phyloP scores from a whole-genome alignment of 2,113 vertebrate species.

The Microtus richardsoni region DNA sequence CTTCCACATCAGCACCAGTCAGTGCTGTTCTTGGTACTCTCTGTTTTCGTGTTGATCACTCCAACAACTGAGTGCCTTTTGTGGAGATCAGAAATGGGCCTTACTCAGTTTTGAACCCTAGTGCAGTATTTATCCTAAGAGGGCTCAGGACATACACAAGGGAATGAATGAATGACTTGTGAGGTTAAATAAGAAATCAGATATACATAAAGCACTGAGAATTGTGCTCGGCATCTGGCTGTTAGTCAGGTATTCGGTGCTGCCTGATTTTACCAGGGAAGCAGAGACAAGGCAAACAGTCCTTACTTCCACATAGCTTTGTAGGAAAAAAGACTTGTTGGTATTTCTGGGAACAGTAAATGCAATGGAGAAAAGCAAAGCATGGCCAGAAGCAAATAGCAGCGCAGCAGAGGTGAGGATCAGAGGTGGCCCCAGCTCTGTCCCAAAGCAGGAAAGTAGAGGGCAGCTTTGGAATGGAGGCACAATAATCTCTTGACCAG shows the following conservation, averaged over 20 bases:
- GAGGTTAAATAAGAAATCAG: neutral
- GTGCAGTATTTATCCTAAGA: neutral
- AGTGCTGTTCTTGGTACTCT: neutral
- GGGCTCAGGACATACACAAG: neutral
- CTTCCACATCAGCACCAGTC: neutral
- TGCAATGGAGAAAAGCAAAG: neutral
- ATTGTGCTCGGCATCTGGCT: neutral
- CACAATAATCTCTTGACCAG: neutral
- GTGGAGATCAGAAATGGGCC: neutral
- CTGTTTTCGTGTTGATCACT: neutral
- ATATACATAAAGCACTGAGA: neutral
- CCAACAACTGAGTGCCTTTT: neutral
- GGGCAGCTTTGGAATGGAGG: neutral
- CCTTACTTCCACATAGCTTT: neutral
- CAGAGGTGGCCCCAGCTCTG: neutral
- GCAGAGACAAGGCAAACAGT: neutral
- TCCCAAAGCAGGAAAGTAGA: neutral
- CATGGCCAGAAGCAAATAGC: neutral
- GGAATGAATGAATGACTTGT: neutral
- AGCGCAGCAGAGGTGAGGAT: neutral
- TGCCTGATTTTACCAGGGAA: neutral
- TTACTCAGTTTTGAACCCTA: neutral
- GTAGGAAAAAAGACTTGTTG: neutral
- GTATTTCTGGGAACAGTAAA: neutral
- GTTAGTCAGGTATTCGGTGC: rapidly evolving